Evolutionary conservation across 2,113 vertebrate species (phyloP), one percentile per base, ranked within the genome.

Genomic region (Myodes glareolus): DNA sequence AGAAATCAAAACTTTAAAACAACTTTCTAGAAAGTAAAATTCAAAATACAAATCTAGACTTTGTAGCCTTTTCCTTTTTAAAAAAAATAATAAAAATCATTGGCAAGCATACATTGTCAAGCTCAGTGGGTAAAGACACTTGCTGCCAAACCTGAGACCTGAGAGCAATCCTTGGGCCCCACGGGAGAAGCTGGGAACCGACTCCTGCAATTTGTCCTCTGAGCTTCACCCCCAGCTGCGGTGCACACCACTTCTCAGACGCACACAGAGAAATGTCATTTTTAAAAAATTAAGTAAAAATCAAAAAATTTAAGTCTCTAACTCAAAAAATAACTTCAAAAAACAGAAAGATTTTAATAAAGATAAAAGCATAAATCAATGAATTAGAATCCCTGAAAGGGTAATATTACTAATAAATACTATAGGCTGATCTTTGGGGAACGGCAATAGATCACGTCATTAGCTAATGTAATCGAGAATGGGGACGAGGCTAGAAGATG

Each of bases 391-490:
- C 36, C 47, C 94, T 50, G 73, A 78, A 95, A 90, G 50, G 63
- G 25, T 89, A 92, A 94, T 42, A 31, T 90, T 96, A 77, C 63
- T 94, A 94, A 92, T 92, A 95, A 84, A 77, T 89, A 50, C 63
- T 78, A 70, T 67, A 90, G 68, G 67, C 72, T 63, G 27, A 61
- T 90, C 84, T 92, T 82, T 90, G 72, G 78, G 84, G 29, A 39
- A 80, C 36, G 23, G 23, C 36, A 33, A 33, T 5, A 73, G 63
- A 80, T 92, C 72, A 50, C 42, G 39, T 91, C 36, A 73, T 90
- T 68, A 81, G 65, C 84, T 96, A 91, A 96, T 47, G 42, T 78
- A 94, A 86, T 89, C 39, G 93, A 73, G 82, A 70, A 2, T 7
- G 17, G 52, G 31, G 31, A 36, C 29, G 25, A 55, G 55, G 17